Base-by-base conservation (phyloP, 2,888 invertebrate species). In the Calliphora vomitoria region DNA sequence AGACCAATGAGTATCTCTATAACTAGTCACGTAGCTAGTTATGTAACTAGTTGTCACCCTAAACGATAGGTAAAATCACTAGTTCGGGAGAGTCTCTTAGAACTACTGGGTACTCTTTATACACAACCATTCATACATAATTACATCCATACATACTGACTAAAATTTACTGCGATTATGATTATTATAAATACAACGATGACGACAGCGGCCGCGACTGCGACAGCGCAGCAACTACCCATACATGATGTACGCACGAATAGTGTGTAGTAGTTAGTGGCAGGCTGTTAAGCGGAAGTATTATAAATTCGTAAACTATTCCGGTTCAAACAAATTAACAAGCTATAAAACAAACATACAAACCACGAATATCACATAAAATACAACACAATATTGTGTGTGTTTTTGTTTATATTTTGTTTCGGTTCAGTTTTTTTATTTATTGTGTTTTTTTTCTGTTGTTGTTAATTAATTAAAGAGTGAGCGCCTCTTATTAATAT, bases 251-350 rank as follows among this genome's bases (percentile, higher is more conserved):
- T 68, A 58, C 68, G 68, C 68, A 79, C 68, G 53, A 66, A 38
- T 18, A 41, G 38, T 35, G 44, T 58, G 53, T 60, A 53, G 44
- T 1, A 53, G 62, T 44, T 8, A 69, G 10, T n/a, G 58, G 4
- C 41, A 41, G 62, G 25, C 50, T 50, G 62, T 64, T 38, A 66
- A 25, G 75, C 87, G 85, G 87, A 87, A 87, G 87, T 85, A 87
- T 85, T 85, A 69, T 71, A 74, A 87, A 85, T 80, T 82, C 82
- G 78, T 79, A 79, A 85, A 82, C 74, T 82, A 87, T 87, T 87
- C 87, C 87, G 87, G 87, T 85, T 87, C 79, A 79, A 85, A 74
- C 71, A 80, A 71, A 82, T 47, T 44, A 69, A 76, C 38, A 55
- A 75, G 62, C 25, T 74, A 60, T 10, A 18, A 64, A 80, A 68